phyloP scores from a whole-genome alignment of 1,140 invertebrate species.

The Drosophila gunungcola region DNA sequence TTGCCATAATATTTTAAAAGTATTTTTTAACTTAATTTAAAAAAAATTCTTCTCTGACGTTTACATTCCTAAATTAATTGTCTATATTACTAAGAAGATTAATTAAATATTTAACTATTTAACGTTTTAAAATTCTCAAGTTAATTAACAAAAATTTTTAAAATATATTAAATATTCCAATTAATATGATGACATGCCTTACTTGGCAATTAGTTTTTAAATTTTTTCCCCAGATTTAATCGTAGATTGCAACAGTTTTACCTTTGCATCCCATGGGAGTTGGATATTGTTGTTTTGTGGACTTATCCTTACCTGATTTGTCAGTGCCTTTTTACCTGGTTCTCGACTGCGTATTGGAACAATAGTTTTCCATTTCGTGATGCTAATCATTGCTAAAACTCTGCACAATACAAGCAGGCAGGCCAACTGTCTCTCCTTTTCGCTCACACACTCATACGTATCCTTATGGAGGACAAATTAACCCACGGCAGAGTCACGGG shows the following conservation, averaged over 20 bases:
- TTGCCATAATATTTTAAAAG: too few species aligned
- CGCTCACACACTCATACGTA: neutral
- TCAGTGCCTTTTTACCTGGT: conserved; percentile 70
- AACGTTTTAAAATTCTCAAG: too few species aligned
- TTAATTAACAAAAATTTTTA: too few species aligned
- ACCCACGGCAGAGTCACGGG: conserved; percentile 49
- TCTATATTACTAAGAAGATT: too few species aligned
- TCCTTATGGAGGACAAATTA: conserved; percentile 54
- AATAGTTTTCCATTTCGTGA: conserved; percentile 74
- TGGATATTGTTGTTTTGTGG: conserved; percentile 20
- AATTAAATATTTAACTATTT: too few species aligned
- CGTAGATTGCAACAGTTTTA: conserved; percentile 55
- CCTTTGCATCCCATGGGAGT: neutral
- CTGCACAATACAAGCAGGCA: conserved; percentile 34
- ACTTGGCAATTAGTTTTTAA: neutral
- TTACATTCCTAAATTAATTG: too few species aligned
- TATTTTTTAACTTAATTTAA: too few species aligned
- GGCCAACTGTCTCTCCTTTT: neutral
- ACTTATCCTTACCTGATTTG: conserved; percentile 69
- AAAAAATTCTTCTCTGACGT: too few species aligned
- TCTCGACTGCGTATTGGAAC: conserved; percentile 72
- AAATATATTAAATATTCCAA: too few species aligned
- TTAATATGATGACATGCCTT: neutral
- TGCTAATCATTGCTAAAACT: conserved; percentile 81
- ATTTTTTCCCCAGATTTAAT: neutral